These are phyloP conservation scores for Priapulus caudatus DNA, from an alignment of 2,888 invertebrate species.

Conservation along the genomic window DNA sequence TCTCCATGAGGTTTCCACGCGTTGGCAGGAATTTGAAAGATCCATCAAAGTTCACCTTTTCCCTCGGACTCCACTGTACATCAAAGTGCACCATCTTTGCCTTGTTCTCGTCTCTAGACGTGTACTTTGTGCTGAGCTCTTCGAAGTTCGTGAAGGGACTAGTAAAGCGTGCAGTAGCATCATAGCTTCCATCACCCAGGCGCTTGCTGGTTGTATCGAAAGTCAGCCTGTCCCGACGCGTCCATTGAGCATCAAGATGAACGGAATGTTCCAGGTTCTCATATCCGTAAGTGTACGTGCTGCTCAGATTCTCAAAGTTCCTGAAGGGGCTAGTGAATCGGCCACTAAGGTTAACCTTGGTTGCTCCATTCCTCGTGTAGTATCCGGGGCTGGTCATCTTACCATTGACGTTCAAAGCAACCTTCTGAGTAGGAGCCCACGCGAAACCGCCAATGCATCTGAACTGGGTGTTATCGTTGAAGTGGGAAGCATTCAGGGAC, in stretches of 20 bases:
- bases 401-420: too few relatives aligned
- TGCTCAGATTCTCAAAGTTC: background rate
- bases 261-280: too few relatives aligned
- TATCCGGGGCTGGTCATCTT: too few relatives aligned
- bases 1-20: background rate
- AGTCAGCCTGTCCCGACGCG: background rate
- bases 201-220: background rate
- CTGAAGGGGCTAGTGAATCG: conserved; percentile 1
- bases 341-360: too few relatives aligned
- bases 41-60: background rate
- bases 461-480: background rate
- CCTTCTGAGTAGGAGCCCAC: background rate
- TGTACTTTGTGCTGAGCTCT: background rate
- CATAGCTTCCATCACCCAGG: background rate
- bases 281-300: too few relatives aligned
- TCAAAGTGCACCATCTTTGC: background rate
- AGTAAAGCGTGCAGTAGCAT: background rate
- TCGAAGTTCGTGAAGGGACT: background rate
- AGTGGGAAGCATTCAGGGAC: background rate
- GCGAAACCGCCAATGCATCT: background rate
- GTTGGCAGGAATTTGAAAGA: background rate
- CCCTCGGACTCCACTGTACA: background rate
- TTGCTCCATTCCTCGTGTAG: too few relatives aligned
- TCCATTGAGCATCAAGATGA: background rate
- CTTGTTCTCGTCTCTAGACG: background rate